Evolutionary conservation across 2,888 invertebrate genomes (phyloP), one percentile per base, ranked within the genome.

Genomic region (Bimastos eiseni): DNA sequence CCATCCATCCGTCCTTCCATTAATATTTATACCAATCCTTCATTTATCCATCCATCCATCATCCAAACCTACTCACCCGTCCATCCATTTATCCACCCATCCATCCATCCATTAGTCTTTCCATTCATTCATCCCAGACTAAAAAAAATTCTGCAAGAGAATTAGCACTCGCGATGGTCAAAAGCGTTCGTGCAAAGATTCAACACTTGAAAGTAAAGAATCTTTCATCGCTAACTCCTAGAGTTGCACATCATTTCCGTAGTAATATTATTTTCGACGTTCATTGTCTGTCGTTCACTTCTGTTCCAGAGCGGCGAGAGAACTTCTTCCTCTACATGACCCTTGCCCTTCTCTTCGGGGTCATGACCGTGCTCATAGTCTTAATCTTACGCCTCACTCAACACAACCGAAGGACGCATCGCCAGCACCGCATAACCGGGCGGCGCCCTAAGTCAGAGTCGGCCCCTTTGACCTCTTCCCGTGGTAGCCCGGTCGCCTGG

Each of bases 361-460:
- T 89, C 89, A 89, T 89, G 55, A 89, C 70, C 89, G 44, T 89
- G 8, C 36, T 89, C 15, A 33, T 89, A 55, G 70, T 55, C n/a
- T 19, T 89, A 24, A 89, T 89, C 89, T 15, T 89, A 33, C 49
- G 49, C 70, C 36, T 89, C 33, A 89, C 36, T 34, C 41, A 89
- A 0, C 55, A 21, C 36, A 38, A 33, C 44, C 55, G 36, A 21
- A 36, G 70, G 36, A 15, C 34, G 0, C 86, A 24, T 36, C 55
- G 36, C 70, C 55, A 89, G 36, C 86, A 86, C 86, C 86, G 37
- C 24, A 19, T 24, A 24, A 15, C 36, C 36, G 36, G 86, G 19
- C 6, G 86, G 30, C 86, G 36, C 86, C 37, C 86, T 15, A 86
- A 86, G 86, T 86, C 86, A 36, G 86, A 86, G 36, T 86, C 86